Evolutionary conservation across 2,797 vertebrate species (phyloP), one percentile per base, ranked within the genome.

Genomic region (Falco novaeseelandiae): DNA sequence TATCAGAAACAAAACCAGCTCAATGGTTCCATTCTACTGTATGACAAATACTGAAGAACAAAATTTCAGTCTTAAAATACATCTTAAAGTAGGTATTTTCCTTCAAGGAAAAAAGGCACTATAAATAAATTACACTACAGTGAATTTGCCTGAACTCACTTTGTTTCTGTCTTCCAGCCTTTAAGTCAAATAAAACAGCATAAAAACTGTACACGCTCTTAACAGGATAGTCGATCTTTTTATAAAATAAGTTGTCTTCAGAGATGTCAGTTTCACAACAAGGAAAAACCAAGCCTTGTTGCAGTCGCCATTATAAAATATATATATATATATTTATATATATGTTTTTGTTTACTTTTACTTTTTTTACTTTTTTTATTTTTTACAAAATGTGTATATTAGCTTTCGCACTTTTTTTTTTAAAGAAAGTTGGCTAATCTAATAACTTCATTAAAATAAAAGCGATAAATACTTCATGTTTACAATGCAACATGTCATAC

Each of bases 101-200:
- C 99, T 99, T 99, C 99, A 99, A 99, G 99, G 99, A 99, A 99
- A 99, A 99, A 97, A 98, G 96, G 99, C 99, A 99, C 99, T 99
- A 99, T 99, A 99, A 99, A 99, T 99, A 99, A 99, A 99, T 99
- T 99, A 99, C 99, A 99, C 99, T 99, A 99, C 99, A 99, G 99
- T 99, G 99, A 99, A 99, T 99, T 98, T 99, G 98, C 99, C 99
- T 99, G 99, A 99, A 99, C 98, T 98, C 98, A 99, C 99, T 99
- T 99, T 99, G 99, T 99, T 99, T 99, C 99, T 99, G 97, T 99
- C 99, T 99, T 99, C 99, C 99, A 99, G 99, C 99, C 98, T 99
- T 99, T 98, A 99, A 99, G 98, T 98, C 98, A 98, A 98, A 98
- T 98, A 99, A 98, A 99, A 99, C 98, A 98, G 98, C 97, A 97